Percentiles rank a stretch among this genome's conserved stretches.
Conservation (phyloP, 2,888 invertebrate species). For the Beris chalybata region DNA sequence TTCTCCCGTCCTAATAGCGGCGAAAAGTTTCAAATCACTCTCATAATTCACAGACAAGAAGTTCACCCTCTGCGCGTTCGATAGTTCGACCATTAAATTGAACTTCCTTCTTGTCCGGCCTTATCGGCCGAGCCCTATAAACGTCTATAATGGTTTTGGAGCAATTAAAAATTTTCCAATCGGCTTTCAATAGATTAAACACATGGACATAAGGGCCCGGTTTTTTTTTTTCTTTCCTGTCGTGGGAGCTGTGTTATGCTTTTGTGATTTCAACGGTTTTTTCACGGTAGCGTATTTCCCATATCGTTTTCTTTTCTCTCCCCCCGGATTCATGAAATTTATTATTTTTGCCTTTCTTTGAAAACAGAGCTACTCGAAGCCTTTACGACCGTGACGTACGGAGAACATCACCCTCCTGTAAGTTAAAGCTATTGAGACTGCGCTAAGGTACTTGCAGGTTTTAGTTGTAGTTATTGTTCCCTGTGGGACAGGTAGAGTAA, state of each 20-base stretch:
- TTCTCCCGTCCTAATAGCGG: too few species aligned
- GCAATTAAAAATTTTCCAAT: slow-evolving; percentile 38
- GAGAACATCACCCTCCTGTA: too few species aligned
- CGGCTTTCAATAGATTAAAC: slow-evolving; percentile 31
- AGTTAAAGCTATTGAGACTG: too few species aligned
- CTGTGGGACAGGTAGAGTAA: too few species aligned
- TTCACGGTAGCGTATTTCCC: slow-evolving; percentile 33
- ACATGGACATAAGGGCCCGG: slow-evolving; percentile 5
- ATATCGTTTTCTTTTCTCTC: slow-evolving; percentile 18
- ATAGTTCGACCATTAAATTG: slow-evolving; percentile 38
- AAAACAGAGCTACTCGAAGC: too few species aligned
- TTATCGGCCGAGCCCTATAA: neutral
- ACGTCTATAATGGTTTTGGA: slow-evolving; percentile 6
- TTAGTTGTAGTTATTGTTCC: too few species aligned
- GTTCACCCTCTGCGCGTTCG: slow-evolving; percentile 13
- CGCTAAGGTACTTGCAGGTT: too few species aligned
- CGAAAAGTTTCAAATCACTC: slow-evolving; percentile 8
- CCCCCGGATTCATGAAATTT: too few species aligned
- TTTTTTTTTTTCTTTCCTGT: slow-evolving; percentile 10
- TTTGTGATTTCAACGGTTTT: slow-evolving; percentile 45
- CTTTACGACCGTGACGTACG: too few species aligned
- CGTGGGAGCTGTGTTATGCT: slow-evolving; percentile 40
- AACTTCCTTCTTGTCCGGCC: slow-evolving; percentile 33
- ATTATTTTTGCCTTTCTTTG: too few species aligned
- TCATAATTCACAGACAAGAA: slow-evolving; percentile 24